Base-by-base conservation (phyloP, 1,140 invertebrate genomes). In the Lasaia peninsularis region DNA sequence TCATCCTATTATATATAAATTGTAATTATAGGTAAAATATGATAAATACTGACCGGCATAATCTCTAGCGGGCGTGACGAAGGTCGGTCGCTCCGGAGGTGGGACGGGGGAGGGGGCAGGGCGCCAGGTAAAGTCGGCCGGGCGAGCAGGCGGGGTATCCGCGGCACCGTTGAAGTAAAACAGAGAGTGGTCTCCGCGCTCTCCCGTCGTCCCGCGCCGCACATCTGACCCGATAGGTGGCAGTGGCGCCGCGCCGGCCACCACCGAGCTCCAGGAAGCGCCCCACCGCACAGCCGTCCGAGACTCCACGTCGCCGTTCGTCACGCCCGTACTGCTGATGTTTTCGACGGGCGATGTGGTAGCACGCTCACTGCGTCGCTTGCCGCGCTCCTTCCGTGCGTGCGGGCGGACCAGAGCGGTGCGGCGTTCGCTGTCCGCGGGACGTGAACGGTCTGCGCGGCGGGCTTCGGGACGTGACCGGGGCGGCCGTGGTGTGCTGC, bases 61-160 rank as follows among this genome's bases (percentile, higher is more conserved):
- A 24, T 73, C 70, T 10, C 62, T 54, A 10, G 59, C 21, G 8
- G 64, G 55, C 9, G 63, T 14, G 2, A 50, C 24, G 51, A 56
- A 67, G 0, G 66, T 28, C 58, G 58, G 48, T 78, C 78, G 0
- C 96, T 28, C 24, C 4, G 24, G 24, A 0, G 97, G 56, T 96
- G 91, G 78, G 32, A 63, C 62, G 31, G 78, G 77, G 0, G 97
- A 97, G 54, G 97, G 91, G 77, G 5, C 53, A 32, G 52, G 58
- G 61, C 20, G 62, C 52, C 32, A 52, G 16, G 64, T 50, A n/a
- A 14, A 58, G 35, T 6, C 52, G 56, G 40, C 34, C 11, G 33
- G 21, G 62, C 62, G 44, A 76, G 77, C 0, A 97, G 97, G 55
- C 97, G 91, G 78, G 4, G 54, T 33, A 40, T 60, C 62, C 20